Conservation (phyloP, 2,113 vertebrate species). For the Fulica atra region DNA sequence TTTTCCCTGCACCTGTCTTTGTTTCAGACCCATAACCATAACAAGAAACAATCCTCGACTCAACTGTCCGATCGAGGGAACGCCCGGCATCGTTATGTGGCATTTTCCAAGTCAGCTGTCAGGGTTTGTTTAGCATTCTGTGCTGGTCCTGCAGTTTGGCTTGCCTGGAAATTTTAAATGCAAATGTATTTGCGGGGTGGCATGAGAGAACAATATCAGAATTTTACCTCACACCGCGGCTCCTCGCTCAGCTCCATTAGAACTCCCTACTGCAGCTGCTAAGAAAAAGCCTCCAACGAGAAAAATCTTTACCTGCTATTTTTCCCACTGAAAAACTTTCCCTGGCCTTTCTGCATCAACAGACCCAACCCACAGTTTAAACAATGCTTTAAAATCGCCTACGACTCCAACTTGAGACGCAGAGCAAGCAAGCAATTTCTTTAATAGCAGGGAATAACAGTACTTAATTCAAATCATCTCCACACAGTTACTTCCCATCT, state of each 20-base stretch:
- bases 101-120: neutral
- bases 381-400: neutral
- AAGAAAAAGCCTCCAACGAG: neutral
- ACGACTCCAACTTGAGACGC: neutral
- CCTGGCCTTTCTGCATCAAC: neutral
- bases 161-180: slow-evolving; percentile 22
- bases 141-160: neutral
- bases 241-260: fast-evolving
- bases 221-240: neutral
- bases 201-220: neutral
- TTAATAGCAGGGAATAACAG: neutral
- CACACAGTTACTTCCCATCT: neutral
- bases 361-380: neutral
- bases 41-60: neutral
- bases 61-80: neutral
- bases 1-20: neutral
- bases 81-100: neutral
- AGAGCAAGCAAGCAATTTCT: neutral
- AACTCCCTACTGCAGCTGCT: neutral
- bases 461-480: neutral
- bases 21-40: neutral
- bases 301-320: neutral
- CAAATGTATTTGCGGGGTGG: slow-evolving; percentile 14
- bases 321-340: neutral
- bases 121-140: slow-evolving; percentile 29